Evolutionary conservation across 2,888 invertebrate species (phyloP).

Genomic region (Drosophila ezoana): DNA sequence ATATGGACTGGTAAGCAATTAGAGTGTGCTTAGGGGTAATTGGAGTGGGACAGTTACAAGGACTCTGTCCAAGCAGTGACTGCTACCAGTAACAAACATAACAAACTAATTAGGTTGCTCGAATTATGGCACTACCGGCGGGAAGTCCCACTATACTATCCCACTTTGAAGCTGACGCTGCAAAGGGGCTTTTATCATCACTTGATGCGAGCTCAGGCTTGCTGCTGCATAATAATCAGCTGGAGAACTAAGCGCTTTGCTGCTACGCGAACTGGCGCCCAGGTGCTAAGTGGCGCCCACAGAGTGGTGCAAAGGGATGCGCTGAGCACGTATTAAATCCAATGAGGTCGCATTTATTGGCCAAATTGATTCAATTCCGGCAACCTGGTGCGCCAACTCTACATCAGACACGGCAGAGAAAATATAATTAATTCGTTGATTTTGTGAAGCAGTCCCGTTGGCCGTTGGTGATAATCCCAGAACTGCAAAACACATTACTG

Average conservation of each 20-base stretch:
- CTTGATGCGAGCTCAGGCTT: conserved; percentile 43
- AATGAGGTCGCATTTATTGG: conserved; percentile 76
- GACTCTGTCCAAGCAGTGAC: conserved; percentile 20
- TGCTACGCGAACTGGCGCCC: conserved; percentile 8
- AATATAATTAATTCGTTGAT: conserved; percentile 28
- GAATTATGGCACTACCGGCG: conserved; percentile 49
- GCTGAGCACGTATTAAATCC: conserved; percentile 71
- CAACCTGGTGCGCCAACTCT: conserved; percentile 14
- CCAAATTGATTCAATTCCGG: conserved; percentile 69
- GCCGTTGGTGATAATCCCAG: conserved; percentile 28
- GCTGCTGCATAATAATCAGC: conserved; percentile 71
- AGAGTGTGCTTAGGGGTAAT: conserved; percentile 22
- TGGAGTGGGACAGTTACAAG: conserved; percentile 17
- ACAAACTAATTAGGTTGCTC: conserved; percentile 69
- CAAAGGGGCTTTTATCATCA: conserved; percentile 18
- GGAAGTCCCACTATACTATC: conserved; percentile 1
- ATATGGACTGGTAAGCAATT: conserved; percentile 18
- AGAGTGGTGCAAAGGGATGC: conserved; percentile 15
- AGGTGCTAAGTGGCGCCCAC: conserved; percentile 23
- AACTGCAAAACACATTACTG: conserved; percentile 20
- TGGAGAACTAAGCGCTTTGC: conserved; percentile 52
- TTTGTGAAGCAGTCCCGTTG: conserved; percentile 35
- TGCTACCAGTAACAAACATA: conserved; percentile 37
- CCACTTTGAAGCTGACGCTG: neutral
- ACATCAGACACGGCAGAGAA: conserved; percentile 27